These are phyloP conservation scores for Picathartes gymnocephalus DNA, from an alignment of 2,113 vertebrate genomes.

Conservation along the genomic window DNA sequence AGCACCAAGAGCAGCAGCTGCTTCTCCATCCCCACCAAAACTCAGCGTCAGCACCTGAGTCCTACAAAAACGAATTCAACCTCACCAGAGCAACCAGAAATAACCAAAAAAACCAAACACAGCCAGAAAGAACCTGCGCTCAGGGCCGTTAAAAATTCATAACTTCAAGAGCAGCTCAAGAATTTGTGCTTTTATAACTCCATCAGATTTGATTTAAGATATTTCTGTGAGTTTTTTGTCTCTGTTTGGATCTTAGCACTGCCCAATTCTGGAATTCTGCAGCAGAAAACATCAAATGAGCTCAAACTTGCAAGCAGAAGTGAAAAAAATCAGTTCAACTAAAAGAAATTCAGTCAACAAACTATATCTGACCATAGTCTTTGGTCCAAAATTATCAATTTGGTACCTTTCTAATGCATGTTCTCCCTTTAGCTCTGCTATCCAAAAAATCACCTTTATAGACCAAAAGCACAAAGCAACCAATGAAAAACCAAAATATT, in stretches of 20 bases:
- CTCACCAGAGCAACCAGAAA: not conserved
- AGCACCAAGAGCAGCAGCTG: not conserved
- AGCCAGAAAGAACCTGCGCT: not conserved
- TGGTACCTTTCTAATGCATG: not conserved
- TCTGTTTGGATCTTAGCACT: not conserved
- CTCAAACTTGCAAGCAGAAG: not conserved
- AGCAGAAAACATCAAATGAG: not conserved
- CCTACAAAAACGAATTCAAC: not conserved
- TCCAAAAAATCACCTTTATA: not conserved
- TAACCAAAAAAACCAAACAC: not conserved
- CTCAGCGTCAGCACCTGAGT: not conserved
- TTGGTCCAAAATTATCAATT: not conserved
- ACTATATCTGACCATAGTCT: not conserved
- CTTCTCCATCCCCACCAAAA: not conserved
- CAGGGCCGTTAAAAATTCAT: not conserved
- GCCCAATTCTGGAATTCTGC: not conserved
- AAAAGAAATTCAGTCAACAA: not conserved
- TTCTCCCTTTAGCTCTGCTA: not conserved
- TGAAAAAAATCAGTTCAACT: not conserved
- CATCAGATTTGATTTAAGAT: not conserved
- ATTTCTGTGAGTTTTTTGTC: not conserved
- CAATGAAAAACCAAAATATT: not conserved
- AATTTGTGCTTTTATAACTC: not conserved
- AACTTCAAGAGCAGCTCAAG: not conserved
- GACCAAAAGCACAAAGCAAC: not conserved